These are phyloP conservation scores for Calliopsis andreniformis DNA, from an alignment of 1,140 invertebrate genomes.

Conservation along the genomic window DNA sequence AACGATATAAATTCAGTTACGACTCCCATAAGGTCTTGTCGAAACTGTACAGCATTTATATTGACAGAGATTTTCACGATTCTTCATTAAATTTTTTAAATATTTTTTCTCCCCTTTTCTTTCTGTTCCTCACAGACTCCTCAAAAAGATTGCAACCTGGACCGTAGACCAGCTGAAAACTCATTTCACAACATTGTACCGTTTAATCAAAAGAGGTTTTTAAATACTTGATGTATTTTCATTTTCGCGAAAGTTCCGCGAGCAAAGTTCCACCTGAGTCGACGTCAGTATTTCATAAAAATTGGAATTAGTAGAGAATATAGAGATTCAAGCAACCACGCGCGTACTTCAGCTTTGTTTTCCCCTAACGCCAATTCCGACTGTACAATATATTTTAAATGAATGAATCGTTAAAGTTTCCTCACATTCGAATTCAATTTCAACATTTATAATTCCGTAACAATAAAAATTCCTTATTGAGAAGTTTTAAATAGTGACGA, in stretches of 20 bases:
- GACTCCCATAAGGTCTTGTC: neutral
- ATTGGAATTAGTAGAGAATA: neutral
- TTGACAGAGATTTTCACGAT: no score
- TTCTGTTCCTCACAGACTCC: neutral
- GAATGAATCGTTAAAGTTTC: neutral
- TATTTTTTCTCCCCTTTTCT: neutral
- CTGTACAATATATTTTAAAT: no score
- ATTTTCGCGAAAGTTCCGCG: neutral
- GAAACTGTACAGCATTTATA: constrained; percentile 4
- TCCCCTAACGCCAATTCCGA: no score
- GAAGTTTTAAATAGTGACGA: no score
- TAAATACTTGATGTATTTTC: constrained; percentile 16
- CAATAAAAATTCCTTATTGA: no score
- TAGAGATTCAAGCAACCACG: no score
- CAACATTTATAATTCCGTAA: neutral
- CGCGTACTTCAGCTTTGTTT: neutral
- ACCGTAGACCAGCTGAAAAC: constrained; percentile 1
- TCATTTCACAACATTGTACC: neutral
- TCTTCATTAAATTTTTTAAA: no score
- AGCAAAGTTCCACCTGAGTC: neutral
- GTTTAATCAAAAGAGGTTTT: constrained; percentile 7
- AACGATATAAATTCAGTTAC: neutral
- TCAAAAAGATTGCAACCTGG: neutral
- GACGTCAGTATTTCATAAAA: neutral
- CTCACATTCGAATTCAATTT: neutral